These are phyloP conservation scores for Mythimna albipuncta DNA, from an alignment of 2,888 invertebrate species.

Conservation along the genomic window DNA sequence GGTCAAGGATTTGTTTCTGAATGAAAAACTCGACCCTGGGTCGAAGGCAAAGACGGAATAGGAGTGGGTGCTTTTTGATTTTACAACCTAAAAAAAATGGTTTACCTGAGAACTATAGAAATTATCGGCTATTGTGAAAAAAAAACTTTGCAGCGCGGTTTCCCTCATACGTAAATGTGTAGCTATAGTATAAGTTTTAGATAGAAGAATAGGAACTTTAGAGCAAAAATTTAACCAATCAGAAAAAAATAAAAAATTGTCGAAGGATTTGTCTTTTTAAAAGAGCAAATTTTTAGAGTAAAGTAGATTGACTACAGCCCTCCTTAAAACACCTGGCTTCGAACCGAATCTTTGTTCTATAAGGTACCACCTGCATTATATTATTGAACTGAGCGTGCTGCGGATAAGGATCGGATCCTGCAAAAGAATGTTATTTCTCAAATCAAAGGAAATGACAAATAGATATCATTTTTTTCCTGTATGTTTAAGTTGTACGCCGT, in stretches of 20 bases:
- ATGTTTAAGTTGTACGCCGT: neutral
- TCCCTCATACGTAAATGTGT: neutral
- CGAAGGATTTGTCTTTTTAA: neutral
- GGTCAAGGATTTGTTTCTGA: too few species aligned
- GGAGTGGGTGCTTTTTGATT: too few species aligned
- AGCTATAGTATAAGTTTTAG: neutral
- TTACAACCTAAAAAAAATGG: too few species aligned
- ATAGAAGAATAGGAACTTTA: neutral
- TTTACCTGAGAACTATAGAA: too few species aligned
- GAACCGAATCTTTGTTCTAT: neutral
- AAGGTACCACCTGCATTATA: neutral
- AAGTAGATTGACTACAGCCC: neutral
- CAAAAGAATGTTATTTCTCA: neutral
- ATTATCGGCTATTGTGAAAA: too few species aligned
- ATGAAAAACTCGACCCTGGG: too few species aligned
- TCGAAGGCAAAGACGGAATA: too few species aligned
- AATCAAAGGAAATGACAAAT: neutral
- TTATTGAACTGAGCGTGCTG: neutral
- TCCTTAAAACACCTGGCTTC: neutral
- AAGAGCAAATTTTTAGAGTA: neutral
- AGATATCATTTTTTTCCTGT: neutral
- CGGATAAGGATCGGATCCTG: neutral
- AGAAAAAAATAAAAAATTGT: too few species aligned
- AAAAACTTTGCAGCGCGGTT: too few species aligned
- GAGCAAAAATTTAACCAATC: neutral